These are phyloP conservation scores for Dasysyrphus albostriatus DNA, from an alignment of 2,888 invertebrate species.

Conservation along the genomic window DNA sequence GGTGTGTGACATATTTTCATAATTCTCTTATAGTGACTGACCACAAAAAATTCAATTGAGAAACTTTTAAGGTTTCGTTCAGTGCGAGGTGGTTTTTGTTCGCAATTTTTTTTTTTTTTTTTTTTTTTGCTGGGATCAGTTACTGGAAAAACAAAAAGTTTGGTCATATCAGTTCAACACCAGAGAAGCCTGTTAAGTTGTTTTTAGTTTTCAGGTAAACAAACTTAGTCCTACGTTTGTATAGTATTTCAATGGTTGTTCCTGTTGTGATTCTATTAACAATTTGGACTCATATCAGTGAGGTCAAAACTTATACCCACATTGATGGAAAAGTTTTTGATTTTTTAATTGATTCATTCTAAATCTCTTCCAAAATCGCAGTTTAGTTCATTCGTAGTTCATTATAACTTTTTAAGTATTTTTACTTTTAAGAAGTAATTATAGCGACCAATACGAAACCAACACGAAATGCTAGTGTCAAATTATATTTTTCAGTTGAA, in stretches of 20 bases:
- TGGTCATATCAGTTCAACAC: conserved; percentile 10
- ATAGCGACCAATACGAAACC: too few species aligned
- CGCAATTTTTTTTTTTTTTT: not conserved
- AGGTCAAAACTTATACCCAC: not conserved
- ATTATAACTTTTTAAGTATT: too few species aligned
- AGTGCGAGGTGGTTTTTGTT: conserved; percentile 11
- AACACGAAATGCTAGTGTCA: too few species aligned
- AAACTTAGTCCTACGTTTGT: not conserved
- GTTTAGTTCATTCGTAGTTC: too few species aligned
- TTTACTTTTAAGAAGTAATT: too few species aligned
- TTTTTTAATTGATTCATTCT: too few species aligned
- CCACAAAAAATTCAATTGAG: conserved; percentile 20
- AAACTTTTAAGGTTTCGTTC: conserved; percentile 36
- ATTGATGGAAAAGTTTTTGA: too few species aligned
- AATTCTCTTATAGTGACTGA: not conserved
- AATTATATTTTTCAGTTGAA: too few species aligned
- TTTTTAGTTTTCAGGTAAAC: not conserved
- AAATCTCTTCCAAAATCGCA: too few species aligned
- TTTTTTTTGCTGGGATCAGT: conserved; percentile 20
- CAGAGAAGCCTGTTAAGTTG: conserved; percentile 32
- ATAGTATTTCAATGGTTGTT: not conserved
- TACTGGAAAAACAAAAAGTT: not conserved
- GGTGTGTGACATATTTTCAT: not conserved
- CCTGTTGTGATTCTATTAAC: not conserved
- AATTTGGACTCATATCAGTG: not conserved